A percentile compares a stretch with the other conserved stretches of the same genome.
Evolutionary conservation across 2,888 invertebrate species (phyloP).

Genomic region (Bugula neritina): DNA sequence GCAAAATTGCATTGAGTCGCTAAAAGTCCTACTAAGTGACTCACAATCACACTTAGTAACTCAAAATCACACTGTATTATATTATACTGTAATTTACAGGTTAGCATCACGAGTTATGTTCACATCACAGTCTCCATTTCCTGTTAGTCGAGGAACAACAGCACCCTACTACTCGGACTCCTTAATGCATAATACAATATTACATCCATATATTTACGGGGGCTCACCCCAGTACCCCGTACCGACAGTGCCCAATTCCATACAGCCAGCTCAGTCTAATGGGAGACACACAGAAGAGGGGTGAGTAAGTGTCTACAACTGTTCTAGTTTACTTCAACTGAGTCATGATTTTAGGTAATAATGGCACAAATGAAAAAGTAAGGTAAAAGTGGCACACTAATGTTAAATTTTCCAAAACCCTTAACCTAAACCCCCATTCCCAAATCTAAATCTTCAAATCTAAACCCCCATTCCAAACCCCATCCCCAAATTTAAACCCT

Average conservation of each 20-base stretch:
- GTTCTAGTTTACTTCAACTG: not conserved
- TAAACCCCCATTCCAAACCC: too few species aligned
- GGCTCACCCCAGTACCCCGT: constrained; percentile 21
- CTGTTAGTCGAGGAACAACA: not conserved
- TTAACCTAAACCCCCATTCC: too few species aligned
- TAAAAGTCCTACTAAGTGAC: not conserved
- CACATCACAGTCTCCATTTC: constrained; percentile 9
- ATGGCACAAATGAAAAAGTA: too few species aligned
- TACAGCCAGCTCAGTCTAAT: not conserved
- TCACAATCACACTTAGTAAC: too few species aligned
- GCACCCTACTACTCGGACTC: constrained; percentile 8
- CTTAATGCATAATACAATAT: not conserved
- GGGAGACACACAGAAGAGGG: not conserved
- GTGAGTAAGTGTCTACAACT: not conserved
- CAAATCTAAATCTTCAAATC: too few species aligned
- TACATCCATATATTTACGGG: constrained; percentile 5
- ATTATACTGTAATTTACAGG: too few species aligned
- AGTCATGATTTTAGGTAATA: too few species aligned
- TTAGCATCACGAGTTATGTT: constrained; percentile 11
- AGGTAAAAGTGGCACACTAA: too few species aligned
- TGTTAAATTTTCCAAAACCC: too few species aligned
- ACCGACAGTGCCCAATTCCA: not conserved
- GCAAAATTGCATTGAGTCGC: not conserved
- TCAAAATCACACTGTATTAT: too few species aligned
- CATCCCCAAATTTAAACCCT: too few species aligned